Evolutionary conservation across 2,113 vertebrate genomes (phyloP), one percentile per base, ranked within the genome.

Genomic region (Pollimyrus isidori): DNA sequence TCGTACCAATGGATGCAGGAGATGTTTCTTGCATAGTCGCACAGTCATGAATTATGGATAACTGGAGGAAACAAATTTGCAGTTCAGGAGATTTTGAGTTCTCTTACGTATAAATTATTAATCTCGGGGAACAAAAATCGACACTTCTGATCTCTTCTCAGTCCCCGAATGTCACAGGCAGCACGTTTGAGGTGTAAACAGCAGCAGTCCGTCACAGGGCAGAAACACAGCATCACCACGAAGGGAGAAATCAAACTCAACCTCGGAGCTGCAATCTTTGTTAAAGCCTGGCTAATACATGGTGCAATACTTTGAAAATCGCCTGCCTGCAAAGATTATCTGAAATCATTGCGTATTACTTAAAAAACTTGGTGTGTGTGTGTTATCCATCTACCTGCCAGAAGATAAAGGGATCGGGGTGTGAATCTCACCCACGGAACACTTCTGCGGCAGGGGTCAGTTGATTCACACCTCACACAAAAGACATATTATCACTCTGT

Each of bases 61-160:
- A 86, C 73, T 89, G 88, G 21, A 91, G 91, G 88, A 91, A 87
- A 87, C 83, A 35, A 48, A 69, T 86, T 86, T 90, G 90, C 91
- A 93, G 93, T 93, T 94, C 93, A 90, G 91, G 91, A 80, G 89
- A 46, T 50, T 73, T 86, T 13, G 91, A 93, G 92, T 92, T 89
- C 92, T 94, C 92, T 89, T 89, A 82, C 48, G 90, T 50, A 62
- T 94, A 92, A 94, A 95, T 94, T 94, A 95, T 94, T 94, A 92
- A 95, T 94, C 50, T 92, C 93, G 94, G 94, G 91, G 93, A 94
- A 93, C 92, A 42, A 94, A 6, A 92, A 91, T 90, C 91, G 91
- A 93, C 89, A 91, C 90, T 93, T 90, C 88, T n/a, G 62, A 88
- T 91, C 92, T 93, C 90, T 92, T 92, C 88, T 90, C 46, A 42